A percentile compares a stretch with the other conserved stretches of the same genome.
These are phyloP conservation scores for Dorcus parallelipipedus DNA, from an alignment of 2,888 invertebrate genomes.

Conservation along the genomic window DNA sequence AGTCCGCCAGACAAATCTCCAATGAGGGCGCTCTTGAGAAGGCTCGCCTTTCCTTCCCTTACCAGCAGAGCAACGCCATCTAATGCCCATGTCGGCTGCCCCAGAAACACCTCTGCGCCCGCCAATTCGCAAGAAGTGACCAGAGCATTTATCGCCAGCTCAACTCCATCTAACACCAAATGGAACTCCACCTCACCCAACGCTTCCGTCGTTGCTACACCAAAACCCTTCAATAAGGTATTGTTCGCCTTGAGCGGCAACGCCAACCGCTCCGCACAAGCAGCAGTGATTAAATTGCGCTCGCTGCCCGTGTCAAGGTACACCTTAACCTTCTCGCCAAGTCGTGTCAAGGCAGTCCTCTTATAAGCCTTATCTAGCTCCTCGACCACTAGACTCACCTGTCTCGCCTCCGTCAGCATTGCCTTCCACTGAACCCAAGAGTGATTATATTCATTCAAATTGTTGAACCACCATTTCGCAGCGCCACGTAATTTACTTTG, in stretches of 20 bases:
- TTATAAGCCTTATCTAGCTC: too few species aligned
- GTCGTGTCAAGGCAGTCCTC: too few species aligned
- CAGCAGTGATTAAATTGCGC: conserved; percentile 2
- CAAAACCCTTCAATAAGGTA: conserved; percentile 8
- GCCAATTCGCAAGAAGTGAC: conserved; percentile 6
- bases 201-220: conserved; percentile 4
- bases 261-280: conserved; percentile 3
- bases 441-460: too few species aligned
- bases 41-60: conserved; percentile 11
- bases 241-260: background rate
- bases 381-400: too few species aligned
- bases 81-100: conserved; percentile 7
- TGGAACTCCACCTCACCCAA: background rate
- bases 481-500: too few species aligned
- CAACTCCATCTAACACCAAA: conserved; percentile 6
- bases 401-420: too few species aligned
- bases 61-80: conserved; percentile 8
- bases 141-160: conserved; percentile 5
- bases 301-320: conserved; percentile 8
- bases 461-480: too few species aligned
- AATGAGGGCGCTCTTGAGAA: too few species aligned
- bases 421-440: too few species aligned
- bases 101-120: conserved; percentile 12
- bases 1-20: too few species aligned
- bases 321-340: background rate